Evolutionary conservation across 2,888 invertebrate genomes (phyloP), one percentile per base, ranked within the genome.

Genomic region (Pedicia rivosa): DNA sequence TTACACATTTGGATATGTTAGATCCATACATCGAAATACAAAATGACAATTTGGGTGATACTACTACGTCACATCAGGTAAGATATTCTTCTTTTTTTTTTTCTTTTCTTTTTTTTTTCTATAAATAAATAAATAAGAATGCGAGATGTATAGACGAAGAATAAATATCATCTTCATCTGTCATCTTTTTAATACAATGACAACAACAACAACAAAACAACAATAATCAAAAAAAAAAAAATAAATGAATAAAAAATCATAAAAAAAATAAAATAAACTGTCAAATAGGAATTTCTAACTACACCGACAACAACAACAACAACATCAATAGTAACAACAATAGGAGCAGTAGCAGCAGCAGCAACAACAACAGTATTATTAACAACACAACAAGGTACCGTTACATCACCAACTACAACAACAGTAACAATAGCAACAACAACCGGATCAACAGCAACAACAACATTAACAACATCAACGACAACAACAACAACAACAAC

Each of bases 1-100:
- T 78, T 52, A 78, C 75, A 46, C 77, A 78, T 56, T 65, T 78
- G 56, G 77, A 78, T 64, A 68, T 68, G 46, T 60, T 78, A 52
- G 73, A 76, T 53, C 63, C 67, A 40, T 52, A 57, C 49, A 49
- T 56, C 45, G 51, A 56, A 36, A 42, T 39, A 15, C 39, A 39
- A 37, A 43, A 22, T 27, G 40, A 35, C 31, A n/a, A n/a, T n/a
- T n/a, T n/a, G n/a, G 36, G 12, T 35, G 14, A n/a, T 14, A 17
- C 20, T 9, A 33, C 38, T 20, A 25, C 29, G 16, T 20, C 30
- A 13, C 25, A 24, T 12, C 27, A 38, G 29, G 38, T 38, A 38
- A 38, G 28, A 3, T 14, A 15, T 17, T 30, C 2, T 6, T 16
- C 5, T 10, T 16, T 17, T 30, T 15, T 30, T 24, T 33, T 8